Evolutionary conservation across 2,888 invertebrate genomes (phyloP).

Genomic region (Parascotia fuliginaria): DNA sequence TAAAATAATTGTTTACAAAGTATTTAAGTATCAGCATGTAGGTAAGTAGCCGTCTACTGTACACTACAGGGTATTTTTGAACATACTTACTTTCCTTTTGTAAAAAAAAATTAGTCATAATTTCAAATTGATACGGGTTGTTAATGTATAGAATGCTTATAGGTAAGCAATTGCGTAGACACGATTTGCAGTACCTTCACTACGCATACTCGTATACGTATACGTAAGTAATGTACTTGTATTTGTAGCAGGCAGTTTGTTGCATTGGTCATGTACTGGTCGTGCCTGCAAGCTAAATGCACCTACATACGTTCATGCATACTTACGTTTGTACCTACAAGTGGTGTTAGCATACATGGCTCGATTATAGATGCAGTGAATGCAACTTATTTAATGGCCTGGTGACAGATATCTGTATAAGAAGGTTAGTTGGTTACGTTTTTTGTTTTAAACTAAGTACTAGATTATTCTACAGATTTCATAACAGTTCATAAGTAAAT

Average conservation of each 20-base stretch:
- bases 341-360: not conserved
- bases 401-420: too few relatives aligned
- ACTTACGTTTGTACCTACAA: not conserved
- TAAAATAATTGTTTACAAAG: not conserved
- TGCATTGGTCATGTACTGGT: conserved; percentile 42
- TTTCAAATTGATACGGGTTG: not conserved
- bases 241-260: conserved; percentile 32
- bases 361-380: conserved; percentile 7
- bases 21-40: not conserved
- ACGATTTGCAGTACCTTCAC: conserved; percentile 26
- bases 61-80: not conserved
- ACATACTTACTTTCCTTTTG: too few relatives aligned
- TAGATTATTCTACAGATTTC: too few relatives aligned
- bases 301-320: conserved; percentile 13
- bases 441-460: too few relatives aligned
- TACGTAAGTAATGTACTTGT: conserved; percentile 22
- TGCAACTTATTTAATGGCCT: too few relatives aligned
- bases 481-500: too few relatives aligned
- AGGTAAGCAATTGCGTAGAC: conserved; percentile 25
- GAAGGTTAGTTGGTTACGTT: too few relatives aligned
- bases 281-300: conserved; percentile 28
- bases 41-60: not conserved
- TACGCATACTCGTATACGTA: conserved; percentile 15
- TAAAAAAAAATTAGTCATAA: too few relatives aligned
- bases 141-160: not conserved